Evolutionary conservation across 2,797 vertebrate species (phyloP).

Genomic region (Manis javanica): DNA sequence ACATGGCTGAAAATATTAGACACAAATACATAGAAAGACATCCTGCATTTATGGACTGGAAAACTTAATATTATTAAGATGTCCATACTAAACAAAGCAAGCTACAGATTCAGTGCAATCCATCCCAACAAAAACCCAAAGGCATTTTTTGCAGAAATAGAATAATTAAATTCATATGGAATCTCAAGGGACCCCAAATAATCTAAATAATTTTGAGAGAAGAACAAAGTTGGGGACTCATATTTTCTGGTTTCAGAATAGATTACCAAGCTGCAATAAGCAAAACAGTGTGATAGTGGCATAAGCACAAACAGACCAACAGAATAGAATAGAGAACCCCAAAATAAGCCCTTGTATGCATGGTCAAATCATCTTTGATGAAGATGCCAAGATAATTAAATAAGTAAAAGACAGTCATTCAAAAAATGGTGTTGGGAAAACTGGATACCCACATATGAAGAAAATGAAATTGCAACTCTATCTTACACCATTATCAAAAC

Average conservation of each 20-base stretch:
- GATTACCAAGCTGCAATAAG: neutral
- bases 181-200: neutral
- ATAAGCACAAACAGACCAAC: neutral
- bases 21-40: constrained; percentile 3
- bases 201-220: neutral
- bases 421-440: neutral
- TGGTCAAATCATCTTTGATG: neutral
- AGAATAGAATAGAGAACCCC: neutral
- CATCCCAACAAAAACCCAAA: neutral
- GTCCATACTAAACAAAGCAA: neutral
- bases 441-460: neutral
- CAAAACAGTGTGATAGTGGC: neutral
- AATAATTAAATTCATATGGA: neutral
- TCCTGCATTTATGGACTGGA: neutral
- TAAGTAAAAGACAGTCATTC: neutral
- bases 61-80: neutral
- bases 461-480: neutral
- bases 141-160: neutral
- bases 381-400: neutral
- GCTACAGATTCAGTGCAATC: neutral
- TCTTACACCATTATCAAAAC: neutral
- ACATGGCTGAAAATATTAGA: neutral
- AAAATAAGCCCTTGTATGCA: neutral
- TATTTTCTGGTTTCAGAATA: neutral
- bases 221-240: neutral